Evolutionary conservation across 2,113 vertebrate genomes (phyloP), one percentile per base, ranked within the genome.

Genomic region (Cottus gobio): DNA sequence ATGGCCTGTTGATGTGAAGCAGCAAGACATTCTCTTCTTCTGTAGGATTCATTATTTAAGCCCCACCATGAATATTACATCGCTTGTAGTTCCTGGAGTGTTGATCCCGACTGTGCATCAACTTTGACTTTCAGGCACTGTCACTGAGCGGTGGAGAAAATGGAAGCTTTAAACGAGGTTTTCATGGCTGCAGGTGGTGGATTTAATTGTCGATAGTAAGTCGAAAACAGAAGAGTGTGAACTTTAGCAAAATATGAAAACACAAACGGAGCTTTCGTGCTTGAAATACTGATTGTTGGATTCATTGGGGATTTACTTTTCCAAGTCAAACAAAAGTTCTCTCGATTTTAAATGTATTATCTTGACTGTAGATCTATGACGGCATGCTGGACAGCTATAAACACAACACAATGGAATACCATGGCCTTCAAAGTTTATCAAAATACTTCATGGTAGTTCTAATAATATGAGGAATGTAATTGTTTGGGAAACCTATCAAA

Each of bases 31-130:
- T 83, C 69, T 82, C 66, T 87, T 85, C 77, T 66, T 54, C 85
- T 73, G 36, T 74, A 39, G 44, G 50, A 90, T 92, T 72, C 64
- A 90, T 91, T 85, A 90, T 92, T 92, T 65, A 90, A 20, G 6
- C 28, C n/a, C 16, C 1, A 52, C 24, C 72, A 88, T 90, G 66
- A 92, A 92, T 86, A 79, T 77, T 89, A 65, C 50, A 90, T 78
- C 6, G 24, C 66, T 22, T 4, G 4, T 30, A 75, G 82, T 84
- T 90, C 75, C 75, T 80, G 69, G 52, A 78, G 69, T 31, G 69
- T 62, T 72, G 62, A 71, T 77, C 71, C 70, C 7, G 16, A 50
- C 77, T 54, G 74, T 64, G 37, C 46, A 66, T 81, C 67, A 68
- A 44, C 70, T 82, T 75, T 77, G 62, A 71, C 86, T 76, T 78